These are phyloP conservation scores for Hemitrygon akajei DNA, from an alignment of 2,797 vertebrate species.

Conservation along the genomic window DNA sequence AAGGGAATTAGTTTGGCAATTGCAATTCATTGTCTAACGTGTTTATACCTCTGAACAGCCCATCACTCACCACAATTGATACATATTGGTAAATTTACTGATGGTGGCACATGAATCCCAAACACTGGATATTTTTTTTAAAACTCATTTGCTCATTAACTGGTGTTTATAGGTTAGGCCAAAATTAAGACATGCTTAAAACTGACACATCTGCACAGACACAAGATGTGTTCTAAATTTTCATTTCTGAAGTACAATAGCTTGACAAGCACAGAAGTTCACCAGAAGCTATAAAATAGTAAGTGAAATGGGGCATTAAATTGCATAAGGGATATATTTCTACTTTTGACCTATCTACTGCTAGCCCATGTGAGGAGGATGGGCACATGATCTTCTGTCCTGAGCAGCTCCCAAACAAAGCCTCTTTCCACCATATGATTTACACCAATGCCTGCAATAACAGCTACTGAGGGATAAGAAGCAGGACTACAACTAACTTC, in stretches of 20 bases:
- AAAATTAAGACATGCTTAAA: background rate
- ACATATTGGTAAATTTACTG: background rate
- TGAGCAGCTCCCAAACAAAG: background rate
- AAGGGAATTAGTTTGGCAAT: background rate
- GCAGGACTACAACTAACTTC: background rate
- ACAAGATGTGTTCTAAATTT: background rate
- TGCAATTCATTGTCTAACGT: background rate
- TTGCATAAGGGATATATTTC: background rate
- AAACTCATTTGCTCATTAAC: background rate
- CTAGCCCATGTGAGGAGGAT: background rate
- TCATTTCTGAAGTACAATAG: background rate
- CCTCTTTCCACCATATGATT: background rate
- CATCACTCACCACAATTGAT: slow-evolving; percentile 10
- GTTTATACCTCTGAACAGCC: background rate
- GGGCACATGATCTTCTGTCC: background rate
- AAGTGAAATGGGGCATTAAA: background rate
- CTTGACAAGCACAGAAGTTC: background rate
- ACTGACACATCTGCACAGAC: background rate
- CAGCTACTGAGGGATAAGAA: background rate
- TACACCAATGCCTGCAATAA: background rate
- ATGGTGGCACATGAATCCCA: background rate
- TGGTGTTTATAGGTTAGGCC: background rate
- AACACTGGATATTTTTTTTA: background rate
- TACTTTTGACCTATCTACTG: background rate
- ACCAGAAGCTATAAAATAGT: background rate